phyloP scores from a whole-genome alignment of 2,888 invertebrate genomes.

The Oscheius sp. region DNA sequence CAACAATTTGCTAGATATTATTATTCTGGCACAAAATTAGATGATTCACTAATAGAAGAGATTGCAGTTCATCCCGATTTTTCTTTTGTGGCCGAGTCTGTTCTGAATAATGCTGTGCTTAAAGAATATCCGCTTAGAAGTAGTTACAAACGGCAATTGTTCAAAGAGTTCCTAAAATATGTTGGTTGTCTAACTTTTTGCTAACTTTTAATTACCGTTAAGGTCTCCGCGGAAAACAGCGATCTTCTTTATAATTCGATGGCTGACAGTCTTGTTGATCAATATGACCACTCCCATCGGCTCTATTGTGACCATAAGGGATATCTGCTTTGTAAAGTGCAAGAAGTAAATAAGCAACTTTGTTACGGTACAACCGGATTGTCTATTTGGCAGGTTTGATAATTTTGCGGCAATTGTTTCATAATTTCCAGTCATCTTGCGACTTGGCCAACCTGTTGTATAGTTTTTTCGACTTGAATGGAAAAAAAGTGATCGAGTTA shows the following conservation, averaged over 20 bases:
- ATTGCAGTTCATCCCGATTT: neutral
- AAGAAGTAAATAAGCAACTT: slow-evolving; percentile 58
- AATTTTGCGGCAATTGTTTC: neutral
- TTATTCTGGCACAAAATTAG: slow-evolving; percentile 43
- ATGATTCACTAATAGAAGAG: slow-evolving; percentile 10
- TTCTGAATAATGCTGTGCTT: slow-evolving; percentile 38
- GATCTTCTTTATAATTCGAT: slow-evolving; percentile 44
- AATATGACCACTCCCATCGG: slow-evolving; percentile 35
- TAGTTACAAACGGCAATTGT: slow-evolving; percentile 40
- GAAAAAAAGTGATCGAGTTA: slow-evolving; percentile 55
- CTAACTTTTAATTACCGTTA: slow-evolving; percentile 10
- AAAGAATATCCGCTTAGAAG: slow-evolving; percentile 36
- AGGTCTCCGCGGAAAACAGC: slow-evolving; percentile 11
- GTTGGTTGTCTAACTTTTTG: slow-evolving; percentile 20
- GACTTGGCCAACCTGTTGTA: slow-evolving; percentile 47
- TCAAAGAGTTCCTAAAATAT: slow-evolving; percentile 40
- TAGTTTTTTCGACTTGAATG: slow-evolving; percentile 34
- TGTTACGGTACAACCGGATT: slow-evolving; percentile 68
- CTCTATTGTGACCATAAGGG: slow-evolving; percentile 39
- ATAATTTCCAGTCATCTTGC: slow-evolving; percentile 44
- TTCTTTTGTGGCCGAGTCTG: neutral
- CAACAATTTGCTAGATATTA: slow-evolving; percentile 10
- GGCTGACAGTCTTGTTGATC: slow-evolving; percentile 38
- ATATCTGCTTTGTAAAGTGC: slow-evolving; percentile 41
- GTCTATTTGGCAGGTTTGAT: slow-evolving; percentile 62